Base-by-base conservation (phyloP, 2,888 invertebrate species). In the Idaea straminata region DNA sequence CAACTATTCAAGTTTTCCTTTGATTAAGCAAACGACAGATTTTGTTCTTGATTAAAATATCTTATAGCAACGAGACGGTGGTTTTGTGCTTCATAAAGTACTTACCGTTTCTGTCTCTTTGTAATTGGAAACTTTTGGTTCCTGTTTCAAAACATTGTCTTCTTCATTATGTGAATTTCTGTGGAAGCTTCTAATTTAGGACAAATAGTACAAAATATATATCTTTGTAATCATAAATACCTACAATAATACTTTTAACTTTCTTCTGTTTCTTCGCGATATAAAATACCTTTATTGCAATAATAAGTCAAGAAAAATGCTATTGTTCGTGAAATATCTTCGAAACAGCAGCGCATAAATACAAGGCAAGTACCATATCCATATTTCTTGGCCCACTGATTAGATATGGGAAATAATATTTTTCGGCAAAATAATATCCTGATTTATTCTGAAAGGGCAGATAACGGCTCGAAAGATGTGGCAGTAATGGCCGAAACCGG, bases 321-420 rank as follows among this genome's bases (percentile, higher is more conserved):
- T 74, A 69, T 69, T 68, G 69, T 71, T 62, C 69, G 67, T 64
- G 62, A 65, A 47, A 47, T 47, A 65, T 72, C 74, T 70, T 72
- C 69, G 73, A 68, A 77, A 80, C 78, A 79, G 77, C 76, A 79
- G 78, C 80, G 75, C 84, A 82, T 85, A 82, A 82, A 86, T 84
- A 83, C 77, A 76, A 79, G 75, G 82, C 77, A 76, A 77, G 77
- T 79, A 79, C 79, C 79, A 79, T 81, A 81, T 82, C 83, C 84
- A 88, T 89, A 87, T 87, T 85, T 88, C 87, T 84, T 80, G 79
- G 75, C 80, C 74, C 80, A 78, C 85, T 89, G 89, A 91, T 91
- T 89, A 90, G 89, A 89, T 91, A 90, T 85, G 87, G 84, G 84
- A 83, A 88, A 87, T 87, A 87, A 88, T 89, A 88, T 87, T 84